Evolutionary conservation across 2,888 invertebrate genomes (phyloP).

Genomic region (Acrobeloides nanus): DNA sequence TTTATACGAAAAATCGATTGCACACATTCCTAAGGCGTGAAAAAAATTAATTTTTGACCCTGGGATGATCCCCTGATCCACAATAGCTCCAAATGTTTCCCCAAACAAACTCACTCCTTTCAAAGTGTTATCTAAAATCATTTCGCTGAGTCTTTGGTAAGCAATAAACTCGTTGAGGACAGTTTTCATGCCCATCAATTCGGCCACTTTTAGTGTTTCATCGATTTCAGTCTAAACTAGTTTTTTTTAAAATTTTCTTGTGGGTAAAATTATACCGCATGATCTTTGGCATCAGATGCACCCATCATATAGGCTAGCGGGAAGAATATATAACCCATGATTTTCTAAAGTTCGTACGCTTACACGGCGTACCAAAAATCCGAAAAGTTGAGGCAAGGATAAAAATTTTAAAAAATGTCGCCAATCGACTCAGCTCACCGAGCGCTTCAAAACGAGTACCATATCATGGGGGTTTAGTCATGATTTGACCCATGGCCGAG

Average conservation of each 20-base stretch:
- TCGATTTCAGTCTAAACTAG: slow-evolving; percentile 17
- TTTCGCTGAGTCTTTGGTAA: slow-evolving; percentile 30
- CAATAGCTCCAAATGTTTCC: background rate
- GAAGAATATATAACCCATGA: slow-evolving; percentile 35
- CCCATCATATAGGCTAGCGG: slow-evolving; percentile 45
- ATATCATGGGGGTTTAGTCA: no score
- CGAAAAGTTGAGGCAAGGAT: no score
- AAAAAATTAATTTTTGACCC: no score
- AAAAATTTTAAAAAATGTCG: no score
- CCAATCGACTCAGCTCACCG: no score
- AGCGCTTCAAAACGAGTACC: no score
- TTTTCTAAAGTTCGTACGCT: slow-evolving; percentile 17
- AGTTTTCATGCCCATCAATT: slow-evolving; percentile 47
- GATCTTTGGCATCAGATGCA: slow-evolving; percentile 29
- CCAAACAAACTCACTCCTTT: slow-evolving; percentile 11
- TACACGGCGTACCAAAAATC: no score
- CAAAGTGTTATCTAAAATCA: slow-evolving; percentile 17
- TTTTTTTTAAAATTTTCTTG: background rate
- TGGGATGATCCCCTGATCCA: no score
- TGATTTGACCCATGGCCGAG: no score
- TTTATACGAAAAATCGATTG: no score
- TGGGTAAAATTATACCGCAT: slow-evolving; percentile 11
- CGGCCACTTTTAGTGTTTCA: slow-evolving; percentile 34
- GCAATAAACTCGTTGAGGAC: slow-evolving; percentile 49
- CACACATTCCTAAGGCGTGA: no score